Conservation (phyloP, 2,797 vertebrate species). For the Phylloscopus collybita region DNA sequence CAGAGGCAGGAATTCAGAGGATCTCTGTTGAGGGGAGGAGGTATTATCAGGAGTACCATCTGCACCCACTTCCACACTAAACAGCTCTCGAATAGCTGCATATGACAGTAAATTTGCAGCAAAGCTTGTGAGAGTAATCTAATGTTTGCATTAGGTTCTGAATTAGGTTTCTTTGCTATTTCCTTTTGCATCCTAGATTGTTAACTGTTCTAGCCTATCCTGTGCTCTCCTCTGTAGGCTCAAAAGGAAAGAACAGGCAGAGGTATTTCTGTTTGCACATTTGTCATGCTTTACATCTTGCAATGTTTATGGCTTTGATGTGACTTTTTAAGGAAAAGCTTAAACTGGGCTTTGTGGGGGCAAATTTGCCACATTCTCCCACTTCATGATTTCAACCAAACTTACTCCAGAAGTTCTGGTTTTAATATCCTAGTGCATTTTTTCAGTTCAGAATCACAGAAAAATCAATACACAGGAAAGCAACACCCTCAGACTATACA, state of each 20-base stretch:
- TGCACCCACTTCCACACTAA: not conserved
- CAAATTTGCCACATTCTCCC: constrained; percentile 63
- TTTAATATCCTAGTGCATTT: constrained; percentile 63
- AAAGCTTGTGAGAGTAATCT: not conserved
- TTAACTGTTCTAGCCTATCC: not conserved
- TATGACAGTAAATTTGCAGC: not conserved
- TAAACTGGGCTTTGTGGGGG: constrained; percentile 24
- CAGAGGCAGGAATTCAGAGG: not conserved
- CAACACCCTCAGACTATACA: constrained; percentile 13
- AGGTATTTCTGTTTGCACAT: constrained; percentile 29
- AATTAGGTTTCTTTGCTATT: not conserved
- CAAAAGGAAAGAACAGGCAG: not conserved
- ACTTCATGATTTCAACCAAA: constrained; percentile 65
- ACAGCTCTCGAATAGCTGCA: rapidly evolving
- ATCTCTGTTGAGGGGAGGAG: not conserved
- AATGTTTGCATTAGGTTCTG: not conserved
- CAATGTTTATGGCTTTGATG: constrained; percentile 65
- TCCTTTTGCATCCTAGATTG: not conserved
- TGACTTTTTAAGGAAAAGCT: constrained; percentile 67
- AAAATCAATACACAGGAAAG: constrained; percentile 48
- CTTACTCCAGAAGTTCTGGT: constrained; percentile 65
- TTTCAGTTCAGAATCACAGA: constrained; percentile 49
- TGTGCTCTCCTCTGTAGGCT: not conserved
- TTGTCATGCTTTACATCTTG: constrained; percentile 52
- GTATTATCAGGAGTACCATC: not conserved